Conservation (phyloP, 2,888 invertebrate species). For the Coenonympha glycerion region DNA sequence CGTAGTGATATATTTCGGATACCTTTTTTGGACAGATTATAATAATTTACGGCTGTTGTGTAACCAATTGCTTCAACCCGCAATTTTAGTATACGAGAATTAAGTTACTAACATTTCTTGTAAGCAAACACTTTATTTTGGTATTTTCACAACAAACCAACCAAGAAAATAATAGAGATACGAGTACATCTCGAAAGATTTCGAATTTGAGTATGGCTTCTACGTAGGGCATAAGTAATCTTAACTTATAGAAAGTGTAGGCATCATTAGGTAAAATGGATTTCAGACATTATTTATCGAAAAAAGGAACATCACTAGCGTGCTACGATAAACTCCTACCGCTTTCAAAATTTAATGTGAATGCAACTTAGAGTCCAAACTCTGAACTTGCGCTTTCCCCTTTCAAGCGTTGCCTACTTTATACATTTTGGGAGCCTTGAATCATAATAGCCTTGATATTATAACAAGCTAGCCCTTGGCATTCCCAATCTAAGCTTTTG, state of each 20-base stretch:
- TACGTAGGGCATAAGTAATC: too few relatives aligned
- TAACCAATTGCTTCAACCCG: not conserved
- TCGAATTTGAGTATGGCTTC: too few relatives aligned
- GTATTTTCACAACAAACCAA: too few relatives aligned
- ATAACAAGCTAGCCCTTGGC: constrained; percentile 24
- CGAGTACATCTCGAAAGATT: too few relatives aligned
- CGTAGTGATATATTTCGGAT: not conserved
- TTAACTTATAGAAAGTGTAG: too few relatives aligned
- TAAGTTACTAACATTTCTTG: too few relatives aligned
- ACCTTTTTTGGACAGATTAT: not conserved
- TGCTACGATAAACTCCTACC: not conserved
- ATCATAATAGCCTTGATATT: constrained; percentile 18
- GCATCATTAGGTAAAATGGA: too few relatives aligned
- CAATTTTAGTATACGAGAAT: too few relatives aligned
- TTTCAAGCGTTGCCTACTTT: constrained; percentile 19
- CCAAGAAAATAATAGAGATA: too few relatives aligned
- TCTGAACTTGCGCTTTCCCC: constrained; percentile 12
- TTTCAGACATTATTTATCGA: too few relatives aligned
- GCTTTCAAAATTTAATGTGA: constrained; percentile 3
- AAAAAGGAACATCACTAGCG: not conserved
- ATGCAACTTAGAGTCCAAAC: constrained; percentile 12
- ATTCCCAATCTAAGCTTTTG: constrained; percentile 14
- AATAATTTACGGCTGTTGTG: not conserved
- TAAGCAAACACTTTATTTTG: too few relatives aligned
- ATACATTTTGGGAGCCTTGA: constrained; percentile 19